phyloP scores from a whole-genome alignment of 2,113 vertebrate species.

The Herpetotheres cachinnans region DNA sequence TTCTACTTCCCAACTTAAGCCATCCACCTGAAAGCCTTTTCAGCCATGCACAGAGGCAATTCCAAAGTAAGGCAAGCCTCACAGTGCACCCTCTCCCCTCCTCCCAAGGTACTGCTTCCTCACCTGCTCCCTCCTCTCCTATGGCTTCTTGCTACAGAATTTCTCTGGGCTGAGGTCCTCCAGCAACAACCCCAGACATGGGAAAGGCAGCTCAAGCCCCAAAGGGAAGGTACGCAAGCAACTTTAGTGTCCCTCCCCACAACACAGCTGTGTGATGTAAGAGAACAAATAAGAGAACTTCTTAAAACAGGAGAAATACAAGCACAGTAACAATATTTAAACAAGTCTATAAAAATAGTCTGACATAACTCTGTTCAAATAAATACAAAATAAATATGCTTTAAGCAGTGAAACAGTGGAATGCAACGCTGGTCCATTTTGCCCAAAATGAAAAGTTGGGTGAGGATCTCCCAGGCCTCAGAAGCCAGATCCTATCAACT shows the following conservation, averaged over 20 bases:
- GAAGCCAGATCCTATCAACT: neutral
- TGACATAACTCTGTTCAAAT: constrained; percentile 79
- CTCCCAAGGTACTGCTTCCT: neutral
- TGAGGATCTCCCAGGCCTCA: constrained; percentile 11
- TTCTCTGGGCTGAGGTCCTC: constrained; percentile 58
- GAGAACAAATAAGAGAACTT: constrained; percentile 68
- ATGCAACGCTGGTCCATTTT: constrained; percentile 72
- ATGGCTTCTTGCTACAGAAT: constrained; percentile 41
- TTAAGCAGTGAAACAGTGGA: constrained; percentile 75
- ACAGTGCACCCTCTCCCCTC: neutral
- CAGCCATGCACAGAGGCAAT: neutral
- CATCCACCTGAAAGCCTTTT: neutral
- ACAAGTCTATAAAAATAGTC: constrained; percentile 83
- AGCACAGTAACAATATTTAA: constrained; percentile 75
- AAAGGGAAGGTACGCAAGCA: neutral
- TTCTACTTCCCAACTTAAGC: neutral
- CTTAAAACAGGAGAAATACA: constrained; percentile 67
- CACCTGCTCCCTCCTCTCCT: neutral
- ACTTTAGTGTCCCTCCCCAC: neutral
- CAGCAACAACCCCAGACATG: neutral
- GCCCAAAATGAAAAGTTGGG: neutral
- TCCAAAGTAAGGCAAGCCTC: neutral
- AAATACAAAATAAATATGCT: constrained; percentile 85
- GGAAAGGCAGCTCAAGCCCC: neutral
- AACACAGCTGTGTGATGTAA: neutral